Base-by-base conservation (phyloP, 2,113 vertebrate genomes). In the Hippocampus mohnikei region DNA sequence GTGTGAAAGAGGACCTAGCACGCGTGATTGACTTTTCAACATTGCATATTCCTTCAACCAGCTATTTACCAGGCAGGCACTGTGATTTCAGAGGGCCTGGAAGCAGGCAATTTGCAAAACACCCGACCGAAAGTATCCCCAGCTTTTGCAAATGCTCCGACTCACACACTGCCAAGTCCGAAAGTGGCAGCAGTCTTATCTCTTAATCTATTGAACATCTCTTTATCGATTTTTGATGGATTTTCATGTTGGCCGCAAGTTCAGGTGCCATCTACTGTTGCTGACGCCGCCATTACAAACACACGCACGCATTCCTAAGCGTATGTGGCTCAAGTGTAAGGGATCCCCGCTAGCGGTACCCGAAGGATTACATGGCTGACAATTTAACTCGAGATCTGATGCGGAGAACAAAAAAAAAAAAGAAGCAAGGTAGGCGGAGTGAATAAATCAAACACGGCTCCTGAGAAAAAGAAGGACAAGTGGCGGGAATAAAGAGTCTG, bases 21-120 rank as follows among this genome's bases (percentile, higher is more conserved):
- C 85, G 86, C 88, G 88, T 87, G 87, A 90, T 87, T 88, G 84
- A 90, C 86, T 89, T 87, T 86, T 87, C 87, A 85, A 88, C 83
- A 87, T 85, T 87, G 87, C 83, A 84, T 82, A 86, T 84, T 85
- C 82, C 77, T 85, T 80, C 82, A 84, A 88, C 76, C 87, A 74
- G 81, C 85, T 87, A 85, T 88, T 88, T 87, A 77, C 86, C 78
- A 82, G 81, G 76, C 78, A 82, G 81, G 76, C 81, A 76, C 68
- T 76, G 84, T 84, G 86, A 88, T 90, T 89, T 81, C 86, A 84
- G 80, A 64, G 76, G 11, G 80, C 82, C 77, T 83, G 83, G 85
- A 87, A 87, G 84, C 78, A 86, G 18, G 77, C 87, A 79, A 82
- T 85, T 84, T 84, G 71, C 69, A 77, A 86, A 89, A 87, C 58